A percentile compares a stretch with the other conserved stretches of the same genome.
Conservation (phyloP, 2,113 vertebrate species). For the Rhipidura dahli region DNA sequence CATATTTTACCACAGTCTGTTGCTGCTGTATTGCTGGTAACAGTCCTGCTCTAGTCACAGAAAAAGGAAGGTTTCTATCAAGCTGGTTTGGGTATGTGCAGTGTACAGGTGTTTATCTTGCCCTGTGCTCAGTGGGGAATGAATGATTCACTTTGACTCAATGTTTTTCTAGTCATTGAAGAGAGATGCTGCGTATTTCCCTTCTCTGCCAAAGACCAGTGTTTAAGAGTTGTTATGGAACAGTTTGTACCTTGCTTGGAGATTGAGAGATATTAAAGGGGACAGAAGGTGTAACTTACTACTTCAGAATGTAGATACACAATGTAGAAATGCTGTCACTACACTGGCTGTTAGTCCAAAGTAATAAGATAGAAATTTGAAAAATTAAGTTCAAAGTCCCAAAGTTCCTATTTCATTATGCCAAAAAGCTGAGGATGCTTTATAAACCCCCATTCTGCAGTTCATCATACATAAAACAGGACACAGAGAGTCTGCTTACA, state of each 20-base stretch:
- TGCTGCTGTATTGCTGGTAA: background rate
- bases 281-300: background rate
- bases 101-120: background rate
- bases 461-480: background rate
- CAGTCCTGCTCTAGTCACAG: background rate
- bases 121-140: background rate
- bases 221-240: background rate
- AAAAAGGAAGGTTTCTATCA: background rate
- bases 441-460: background rate
- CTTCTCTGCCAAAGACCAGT: background rate
- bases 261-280: background rate
- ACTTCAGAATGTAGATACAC: background rate
- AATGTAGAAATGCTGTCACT: background rate
- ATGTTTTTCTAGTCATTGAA: background rate
- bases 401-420: background rate
- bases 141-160: background rate
- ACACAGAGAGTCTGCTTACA: background rate
- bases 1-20: background rate
- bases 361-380: background rate
- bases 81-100: background rate
- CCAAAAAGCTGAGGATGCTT: background rate
- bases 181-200: background rate
- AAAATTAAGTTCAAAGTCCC: background rate
- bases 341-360: background rate
- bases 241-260: background rate